Base-by-base conservation (phyloP, 2,797 vertebrate genomes). In the Falco berigora region DNA sequence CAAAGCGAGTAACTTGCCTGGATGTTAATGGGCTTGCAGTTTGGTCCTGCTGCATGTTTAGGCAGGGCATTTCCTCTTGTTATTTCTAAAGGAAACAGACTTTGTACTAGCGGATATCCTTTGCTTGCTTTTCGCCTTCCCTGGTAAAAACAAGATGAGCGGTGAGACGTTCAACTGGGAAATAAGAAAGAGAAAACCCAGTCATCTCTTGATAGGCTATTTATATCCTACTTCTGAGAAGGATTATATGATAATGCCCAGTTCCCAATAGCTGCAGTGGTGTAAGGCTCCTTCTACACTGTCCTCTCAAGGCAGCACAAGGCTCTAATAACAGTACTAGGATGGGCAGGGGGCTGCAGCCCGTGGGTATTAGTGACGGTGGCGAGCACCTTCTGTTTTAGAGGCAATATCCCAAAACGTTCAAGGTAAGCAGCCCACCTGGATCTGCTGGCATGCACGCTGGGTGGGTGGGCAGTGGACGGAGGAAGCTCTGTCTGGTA, bases 1-100 rank as follows among this genome's bases (percentile, higher is more conserved):
- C 20, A n/a, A 36, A 59, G 59, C 63, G 86, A 94, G 74, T 56
- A 73, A 74, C 47, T 94, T 91, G 67, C 56, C 56, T 92, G 83
- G 92, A 72, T 93, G 5, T 77, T 94, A 59, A 30, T 89, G 80
- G 64, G 6, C 21, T 27, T 94, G 90, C 36, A 91, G 86, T 78
- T 93, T 90, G 74, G 89, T 93, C 38, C 77, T 87, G 71, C 79
- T 92, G 38, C 59, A n/a, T 76, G 85, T 77, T 94, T 97, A 97
- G 97, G 98, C 97, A 97, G 96, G 97, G 98, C 96, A 97, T 98
- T 99, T 99, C 99, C 99, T 99, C 97, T 97, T 97, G 98, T 99
- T 99, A 98, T 99, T 98, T 98, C 97, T 85, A 94, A 97, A 98
- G 99, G 99, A 99, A 99, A 97, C 97, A 91, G 95, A 96, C 97